Evolutionary conservation across 2,113 vertebrate genomes (phyloP), one percentile per base, ranked within the genome.

Genomic region (Eleginops maclovinus): DNA sequence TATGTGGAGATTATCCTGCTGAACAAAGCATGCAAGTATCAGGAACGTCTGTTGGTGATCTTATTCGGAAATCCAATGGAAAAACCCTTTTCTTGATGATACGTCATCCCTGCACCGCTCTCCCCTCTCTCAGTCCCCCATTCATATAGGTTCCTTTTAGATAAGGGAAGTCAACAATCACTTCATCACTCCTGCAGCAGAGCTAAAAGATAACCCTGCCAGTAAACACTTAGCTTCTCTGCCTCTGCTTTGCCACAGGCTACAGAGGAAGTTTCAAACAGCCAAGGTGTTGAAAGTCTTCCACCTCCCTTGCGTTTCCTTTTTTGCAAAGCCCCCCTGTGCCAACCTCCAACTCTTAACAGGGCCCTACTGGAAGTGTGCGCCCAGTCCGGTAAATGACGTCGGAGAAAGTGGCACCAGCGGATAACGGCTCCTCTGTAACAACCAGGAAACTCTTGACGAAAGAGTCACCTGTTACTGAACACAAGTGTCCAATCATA

Each of bases 331-430:
- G 16, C 40, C 15, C 1, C 24, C 49, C 4, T 41, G 3, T 36
- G 64, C 70, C 79, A 67, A 60, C 72, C 55, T 49, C 40, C 56
- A 19, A 77, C 54, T 78, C 36, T 61, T 70, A 41, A 73, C 68
- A 51, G 21, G 31, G 15, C 49, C 58, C 54, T 69, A 76, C 87
- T 72, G 85, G 83, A 89, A 84, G 21, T 12, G 46, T 22, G 64
- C 14, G 12, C 72, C 51, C 62, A 61, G 55, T 89, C 75, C 83
- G 12, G 89, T 89, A 92, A 91, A 75, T 89, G 86, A 89, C 49
- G 89, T 87, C 83, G 85, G 59, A 83, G 60, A 81, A 69, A 70
- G 87, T 85, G 81, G 87, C 73, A 87, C 81, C 55, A 17, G 43
- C 14, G 81, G 90, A 70, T 82, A 90, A 72, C 46, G 63, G 24